phyloP scores from a whole-genome alignment of 2,113 vertebrate genomes.

The Haliaeetus leucogaster region DNA sequence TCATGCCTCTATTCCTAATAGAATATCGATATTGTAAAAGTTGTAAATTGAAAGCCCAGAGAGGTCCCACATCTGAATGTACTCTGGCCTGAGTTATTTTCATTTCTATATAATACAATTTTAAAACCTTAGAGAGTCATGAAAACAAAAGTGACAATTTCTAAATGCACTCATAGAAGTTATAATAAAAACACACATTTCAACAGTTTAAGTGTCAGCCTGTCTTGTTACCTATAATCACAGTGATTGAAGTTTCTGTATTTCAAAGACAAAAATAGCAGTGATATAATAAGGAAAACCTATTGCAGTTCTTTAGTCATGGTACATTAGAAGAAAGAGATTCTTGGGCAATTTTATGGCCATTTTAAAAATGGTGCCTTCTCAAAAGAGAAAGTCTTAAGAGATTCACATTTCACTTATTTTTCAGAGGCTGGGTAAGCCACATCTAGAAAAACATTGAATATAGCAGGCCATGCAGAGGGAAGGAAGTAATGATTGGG shows the following conservation, averaged over 20 bases:
- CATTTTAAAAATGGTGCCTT: not conserved
- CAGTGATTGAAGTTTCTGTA: constrained; percentile 53
- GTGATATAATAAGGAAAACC: constrained; percentile 12
- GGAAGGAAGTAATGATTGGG: not conserved
- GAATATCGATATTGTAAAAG: not conserved
- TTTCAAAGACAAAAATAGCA: constrained; percentile 61
- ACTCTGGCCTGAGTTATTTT: not conserved
- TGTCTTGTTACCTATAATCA: constrained; percentile 62
- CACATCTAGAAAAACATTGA: not conserved
- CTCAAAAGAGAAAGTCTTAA: not conserved
- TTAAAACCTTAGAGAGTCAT: constrained; percentile 38
- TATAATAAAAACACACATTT: constrained; percentile 47
- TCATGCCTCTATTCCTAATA: not conserved
- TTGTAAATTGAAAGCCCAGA: not conserved
- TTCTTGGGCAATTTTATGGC: not conserved
- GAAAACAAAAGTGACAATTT: constrained; percentile 45
- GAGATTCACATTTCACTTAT: not conserved
- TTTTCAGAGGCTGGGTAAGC: not conserved
- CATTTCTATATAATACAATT: constrained; percentile 1
- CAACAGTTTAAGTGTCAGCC: constrained; percentile 53
- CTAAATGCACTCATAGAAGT: constrained; percentile 35
- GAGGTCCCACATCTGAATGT: not conserved
- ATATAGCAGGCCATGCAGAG: not conserved
- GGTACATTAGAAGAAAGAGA: constrained; percentile 17
- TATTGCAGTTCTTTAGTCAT: constrained; percentile 42